Conservation (phyloP, 1,140 invertebrate species). For the Nephila pilipes region DNA sequence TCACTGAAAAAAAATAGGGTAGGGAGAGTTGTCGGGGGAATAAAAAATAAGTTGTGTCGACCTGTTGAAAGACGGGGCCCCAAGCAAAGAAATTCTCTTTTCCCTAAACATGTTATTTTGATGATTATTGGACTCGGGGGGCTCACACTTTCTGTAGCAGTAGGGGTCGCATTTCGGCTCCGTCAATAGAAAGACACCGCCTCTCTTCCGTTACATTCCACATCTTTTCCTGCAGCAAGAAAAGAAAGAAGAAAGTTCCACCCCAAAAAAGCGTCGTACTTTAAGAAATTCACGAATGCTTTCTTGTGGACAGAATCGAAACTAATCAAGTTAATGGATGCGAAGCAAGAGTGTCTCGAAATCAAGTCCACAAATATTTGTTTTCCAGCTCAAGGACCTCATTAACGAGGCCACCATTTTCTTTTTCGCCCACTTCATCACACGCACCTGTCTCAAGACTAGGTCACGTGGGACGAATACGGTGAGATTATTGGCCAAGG, state of each 20-base stretch:
- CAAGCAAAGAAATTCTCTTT: slow-evolving; percentile 30
- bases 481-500: slow-evolving; percentile 29
- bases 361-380: slow-evolving; percentile 75
- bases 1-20: too few species aligned
- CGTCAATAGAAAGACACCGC: slow-evolving; percentile 53
- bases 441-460: slow-evolving; percentile 68
- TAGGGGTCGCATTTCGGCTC: slow-evolving; percentile 55
- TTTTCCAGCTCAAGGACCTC: slow-evolving; percentile 71
- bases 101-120: slow-evolving; percentile 72
- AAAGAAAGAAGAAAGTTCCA: slow-evolving; percentile 43
- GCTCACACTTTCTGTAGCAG: slow-evolving; percentile 56
- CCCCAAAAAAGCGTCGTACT: slow-evolving; percentile 72
- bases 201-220: slow-evolving; percentile 50
- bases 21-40: too few species aligned
- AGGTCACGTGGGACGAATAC: slow-evolving; percentile 67
- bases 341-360: slow-evolving; percentile 70
- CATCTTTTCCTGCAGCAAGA: slow-evolving; percentile 56
- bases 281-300: slow-evolving; percentile 75
- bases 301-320: slow-evolving; percentile 74
- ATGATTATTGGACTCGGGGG: slow-evolving; percentile 65
- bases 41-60: too few species aligned
- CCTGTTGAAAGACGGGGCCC: too few species aligned
- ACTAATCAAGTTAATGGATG: slow-evolving; percentile 76
- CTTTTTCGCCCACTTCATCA: slow-evolving; percentile 68
- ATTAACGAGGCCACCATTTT: slow-evolving; percentile 68